phyloP scores from a whole-genome alignment of 1,140 invertebrate species.

The Bombus superbus region DNA sequence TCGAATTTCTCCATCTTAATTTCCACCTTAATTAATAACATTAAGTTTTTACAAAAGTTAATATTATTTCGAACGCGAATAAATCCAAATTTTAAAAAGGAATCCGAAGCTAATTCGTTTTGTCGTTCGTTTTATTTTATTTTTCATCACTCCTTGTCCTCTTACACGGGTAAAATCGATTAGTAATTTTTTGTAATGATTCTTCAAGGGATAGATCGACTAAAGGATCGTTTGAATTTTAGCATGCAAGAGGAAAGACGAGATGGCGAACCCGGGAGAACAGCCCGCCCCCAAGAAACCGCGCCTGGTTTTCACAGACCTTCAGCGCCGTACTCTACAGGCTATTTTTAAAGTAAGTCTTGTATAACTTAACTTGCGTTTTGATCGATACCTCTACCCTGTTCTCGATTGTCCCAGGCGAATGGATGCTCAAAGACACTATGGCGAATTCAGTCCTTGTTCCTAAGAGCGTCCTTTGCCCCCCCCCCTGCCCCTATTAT shows the following conservation, averaged over 20 bases:
- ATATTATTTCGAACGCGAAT: too few species aligned
- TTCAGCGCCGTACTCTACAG: conserved; percentile 99
- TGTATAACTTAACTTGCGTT: conserved; percentile 56
- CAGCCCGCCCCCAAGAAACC: conserved; percentile 98
- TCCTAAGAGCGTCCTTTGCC: too few species aligned
- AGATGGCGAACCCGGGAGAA: conserved; percentile 89
- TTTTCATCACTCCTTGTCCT: background rate
- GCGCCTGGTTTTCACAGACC: conserved; percentile 99
- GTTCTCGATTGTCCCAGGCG: conserved; percentile 18
- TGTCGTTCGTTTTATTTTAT: background rate
- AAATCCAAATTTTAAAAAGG: background rate
- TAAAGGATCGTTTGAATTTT: conserved; percentile 71
- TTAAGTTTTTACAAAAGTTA: background rate
- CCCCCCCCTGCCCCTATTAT: too few species aligned
- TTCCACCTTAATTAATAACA: background rate
- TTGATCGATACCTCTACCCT: conserved; percentile 59
- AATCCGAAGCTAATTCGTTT: background rate
- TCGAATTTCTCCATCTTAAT: background rate
- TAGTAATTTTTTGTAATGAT: background rate
- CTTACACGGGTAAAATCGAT: background rate
- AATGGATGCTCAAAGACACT: background rate
- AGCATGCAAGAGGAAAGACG: conserved; percentile 99
- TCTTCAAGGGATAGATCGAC: conserved; percentile 1
- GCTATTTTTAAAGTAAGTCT: conserved; percentile 97
- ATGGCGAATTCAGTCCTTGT: background rate